phyloP scores from a whole-genome alignment of 2,888 invertebrate genomes.

The Girardia tigrina region DNA sequence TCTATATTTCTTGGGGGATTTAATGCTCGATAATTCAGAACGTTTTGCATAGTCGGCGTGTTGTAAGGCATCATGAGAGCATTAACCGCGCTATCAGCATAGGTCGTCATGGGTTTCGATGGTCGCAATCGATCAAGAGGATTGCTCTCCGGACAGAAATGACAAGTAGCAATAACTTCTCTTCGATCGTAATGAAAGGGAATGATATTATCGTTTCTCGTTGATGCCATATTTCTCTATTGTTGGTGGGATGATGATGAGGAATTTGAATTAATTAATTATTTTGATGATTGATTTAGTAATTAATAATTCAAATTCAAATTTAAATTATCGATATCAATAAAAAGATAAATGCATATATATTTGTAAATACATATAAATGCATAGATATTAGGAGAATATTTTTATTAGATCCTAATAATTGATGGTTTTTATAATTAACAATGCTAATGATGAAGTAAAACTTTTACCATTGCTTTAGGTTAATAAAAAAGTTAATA shows the following conservation, averaged over 20 bases:
- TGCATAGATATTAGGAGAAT: no score
- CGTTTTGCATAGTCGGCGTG: neutral
- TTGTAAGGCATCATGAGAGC: slow-evolving; percentile 3
- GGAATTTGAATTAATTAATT: no score
- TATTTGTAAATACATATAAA: no score
- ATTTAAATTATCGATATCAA: no score
- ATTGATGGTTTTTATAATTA: no score
- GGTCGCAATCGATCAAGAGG: neutral
- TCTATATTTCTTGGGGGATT: slow-evolving; percentile 1
- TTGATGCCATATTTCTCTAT: no score
- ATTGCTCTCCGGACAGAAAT: slow-evolving; percentile 5
- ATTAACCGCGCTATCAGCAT: slow-evolving; percentile 9
- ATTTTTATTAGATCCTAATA: no score
- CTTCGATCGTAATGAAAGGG: neutral
- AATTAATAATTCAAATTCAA: slow-evolving; percentile 8
- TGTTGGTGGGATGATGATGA: no score
- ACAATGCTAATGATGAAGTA: no score
- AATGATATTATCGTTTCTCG: neutral
- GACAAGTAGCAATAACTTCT: neutral
- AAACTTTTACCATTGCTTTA: no score
- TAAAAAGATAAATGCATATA: no score
- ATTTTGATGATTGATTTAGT: neutral
- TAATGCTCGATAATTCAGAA: slow-evolving; percentile 10
- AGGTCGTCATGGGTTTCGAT: neutral
- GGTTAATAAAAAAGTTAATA: no score